phyloP scores from a whole-genome alignment of 1,140 invertebrate species.

The Musca domestica region DNA sequence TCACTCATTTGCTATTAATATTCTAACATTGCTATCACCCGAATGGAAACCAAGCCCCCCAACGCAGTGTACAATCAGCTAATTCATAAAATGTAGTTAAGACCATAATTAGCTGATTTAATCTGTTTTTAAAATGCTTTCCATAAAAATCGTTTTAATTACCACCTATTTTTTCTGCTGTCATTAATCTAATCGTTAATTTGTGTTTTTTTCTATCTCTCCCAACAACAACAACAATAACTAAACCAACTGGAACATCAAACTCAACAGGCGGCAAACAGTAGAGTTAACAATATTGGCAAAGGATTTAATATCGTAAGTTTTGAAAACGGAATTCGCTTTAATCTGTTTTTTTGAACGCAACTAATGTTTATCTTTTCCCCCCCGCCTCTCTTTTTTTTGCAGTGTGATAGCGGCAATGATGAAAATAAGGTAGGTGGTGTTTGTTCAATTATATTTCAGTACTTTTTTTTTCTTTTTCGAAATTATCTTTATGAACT shows the following conservation, averaged over 20 bases:
- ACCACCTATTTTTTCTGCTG: background rate
- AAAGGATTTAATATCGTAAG: conserved; percentile 47
- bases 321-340: conserved; percentile 20
- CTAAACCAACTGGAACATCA: no score
- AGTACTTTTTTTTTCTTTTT: background rate
- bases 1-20: no score
- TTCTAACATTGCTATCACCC: no score
- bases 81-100: no score
- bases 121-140: background rate
- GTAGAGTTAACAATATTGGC: conserved; percentile 38
- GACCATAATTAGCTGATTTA: no score
- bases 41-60: no score
- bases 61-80: no score
- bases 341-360: background rate
- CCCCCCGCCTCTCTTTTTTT: conserved; percentile 40
- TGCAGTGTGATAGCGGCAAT: conserved; percentile 86
- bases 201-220: conserved; percentile 19
- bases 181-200: background rate
- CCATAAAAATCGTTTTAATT: conserved; percentile 5
- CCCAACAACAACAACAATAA: no score
- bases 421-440: conserved; percentile 78
- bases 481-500: background rate
- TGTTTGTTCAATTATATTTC: background rate
- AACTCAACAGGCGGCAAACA: conserved; percentile 29
- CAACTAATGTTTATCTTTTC: conserved; percentile 25